phyloP scores from a whole-genome alignment of 2,888 invertebrate species.

The Corbicula japonica region DNA sequence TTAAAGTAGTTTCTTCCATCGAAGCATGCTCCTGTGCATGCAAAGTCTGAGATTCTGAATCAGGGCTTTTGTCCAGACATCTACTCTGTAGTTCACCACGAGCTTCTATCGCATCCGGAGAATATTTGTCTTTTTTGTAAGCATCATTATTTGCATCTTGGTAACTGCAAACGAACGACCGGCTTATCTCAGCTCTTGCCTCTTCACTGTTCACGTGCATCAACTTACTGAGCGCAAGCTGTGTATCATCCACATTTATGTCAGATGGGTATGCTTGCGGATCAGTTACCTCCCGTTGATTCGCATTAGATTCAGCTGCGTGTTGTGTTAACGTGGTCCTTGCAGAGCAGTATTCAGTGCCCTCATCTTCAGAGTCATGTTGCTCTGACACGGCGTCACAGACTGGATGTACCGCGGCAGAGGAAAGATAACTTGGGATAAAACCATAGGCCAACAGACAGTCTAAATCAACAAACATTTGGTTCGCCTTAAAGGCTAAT shows the following conservation, averaged over 20 bases:
- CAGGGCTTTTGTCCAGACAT: neutral
- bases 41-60: neutral
- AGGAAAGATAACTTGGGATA: neutral
- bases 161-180: no score
- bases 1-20: constrained; percentile 6
- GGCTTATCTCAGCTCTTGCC: neutral
- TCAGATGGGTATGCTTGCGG: neutral
- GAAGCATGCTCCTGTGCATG: constrained; percentile 19
- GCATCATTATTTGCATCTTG: neutral
- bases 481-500: neutral
- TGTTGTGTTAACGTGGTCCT: neutral
- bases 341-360: neutral
- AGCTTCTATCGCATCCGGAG: neutral
- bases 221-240: no score
- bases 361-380: no score
- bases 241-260: no score
- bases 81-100: constrained; percentile 3
- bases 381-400: no score
- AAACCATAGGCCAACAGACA: constrained; percentile 1
- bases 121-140: neutral
- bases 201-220: neutral
- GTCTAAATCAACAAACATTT: constrained; percentile 13
- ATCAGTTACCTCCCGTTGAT: neutral
- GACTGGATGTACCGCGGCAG: neutral
- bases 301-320: neutral